These are phyloP conservation scores for Drosophila azteca DNA, from an alignment of 1,140 invertebrate genomes.

Conservation along the genomic window DNA sequence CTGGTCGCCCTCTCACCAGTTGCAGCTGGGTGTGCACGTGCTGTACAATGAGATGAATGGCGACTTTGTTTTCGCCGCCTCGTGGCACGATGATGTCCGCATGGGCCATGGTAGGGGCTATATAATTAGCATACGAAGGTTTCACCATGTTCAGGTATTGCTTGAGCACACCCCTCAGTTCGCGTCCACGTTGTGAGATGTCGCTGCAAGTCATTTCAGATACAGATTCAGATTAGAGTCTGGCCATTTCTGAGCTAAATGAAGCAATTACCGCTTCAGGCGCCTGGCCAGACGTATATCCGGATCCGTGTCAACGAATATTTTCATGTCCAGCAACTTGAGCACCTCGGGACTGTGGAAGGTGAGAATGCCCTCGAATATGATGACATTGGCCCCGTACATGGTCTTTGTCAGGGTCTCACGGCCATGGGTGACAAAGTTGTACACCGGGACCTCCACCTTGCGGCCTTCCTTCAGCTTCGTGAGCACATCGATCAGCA, in stretches of 20 bases:
- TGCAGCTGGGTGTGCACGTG: constrained; percentile 98
- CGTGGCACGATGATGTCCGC: constrained; percentile 95
- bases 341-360: constrained; percentile 96
- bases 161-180: constrained; percentile 97
- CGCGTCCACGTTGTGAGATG: constrained; percentile 96
- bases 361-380: constrained; percentile 99
- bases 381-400: constrained; percentile 99
- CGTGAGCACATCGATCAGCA: constrained; percentile 92
- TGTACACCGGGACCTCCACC: constrained; percentile 98
- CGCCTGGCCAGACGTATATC: constrained; percentile 97
- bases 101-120: constrained; percentile 96
- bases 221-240: not conserved
- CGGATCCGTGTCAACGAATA: constrained; percentile 99
- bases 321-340: constrained; percentile 96
- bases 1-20: constrained; percentile 85
- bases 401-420: constrained; percentile 98
- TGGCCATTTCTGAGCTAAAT: not conserved
- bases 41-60: constrained; percentile 98
- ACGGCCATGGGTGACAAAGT: constrained; percentile 97
- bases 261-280: constrained; percentile 86
- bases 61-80: constrained; percentile 98
- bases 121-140: constrained; percentile 98
- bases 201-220: constrained; percentile 86
- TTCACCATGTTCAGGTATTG: constrained; percentile 99
- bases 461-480: constrained; percentile 97